Evolutionary conservation across 2,113 vertebrate genomes (phyloP).

Genomic region (Ochotona curzoniae): DNA sequence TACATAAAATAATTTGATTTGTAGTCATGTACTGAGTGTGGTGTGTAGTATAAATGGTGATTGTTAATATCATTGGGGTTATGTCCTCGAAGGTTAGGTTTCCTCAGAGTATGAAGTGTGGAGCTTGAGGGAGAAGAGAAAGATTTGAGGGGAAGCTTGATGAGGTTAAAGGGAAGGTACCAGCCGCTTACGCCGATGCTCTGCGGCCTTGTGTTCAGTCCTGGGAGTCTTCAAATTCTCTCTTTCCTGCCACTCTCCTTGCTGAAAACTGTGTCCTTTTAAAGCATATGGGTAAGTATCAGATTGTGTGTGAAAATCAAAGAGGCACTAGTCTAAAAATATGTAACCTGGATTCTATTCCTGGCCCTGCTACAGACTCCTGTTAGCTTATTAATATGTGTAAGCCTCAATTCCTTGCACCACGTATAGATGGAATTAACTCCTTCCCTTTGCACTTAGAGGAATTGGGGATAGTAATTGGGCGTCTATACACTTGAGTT

Average conservation of each 20-base stretch:
- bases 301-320: slow-evolving; percentile 78
- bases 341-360: slow-evolving; percentile 82
- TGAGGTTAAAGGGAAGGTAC: slow-evolving; percentile 4
- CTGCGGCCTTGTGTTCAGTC: slow-evolving; percentile 25
- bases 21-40: neutral
- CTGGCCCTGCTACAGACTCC: slow-evolving; percentile 75
- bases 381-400: slow-evolving; percentile 77
- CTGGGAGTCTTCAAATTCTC: slow-evolving; percentile 28
- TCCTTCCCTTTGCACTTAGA: neutral
- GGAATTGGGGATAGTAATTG: neutral
- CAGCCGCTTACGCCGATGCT: neutral
- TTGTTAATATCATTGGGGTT: neutral
- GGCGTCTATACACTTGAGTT: neutral
- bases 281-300: slow-evolving; percentile 75
- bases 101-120: neutral
- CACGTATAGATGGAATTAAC: slow-evolving; percentile 44
- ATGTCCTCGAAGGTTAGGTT: neutral
- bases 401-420: slow-evolving; percentile 41
- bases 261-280: slow-evolving; percentile 72
- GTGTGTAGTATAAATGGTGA: neutral
- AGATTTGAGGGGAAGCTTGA: neutral
- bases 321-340: slow-evolving; percentile 80
- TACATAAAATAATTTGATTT: neutral
- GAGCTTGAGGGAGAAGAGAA: neutral
- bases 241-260: slow-evolving; percentile 58